phyloP scores from a whole-genome alignment of 2,888 invertebrate genomes.

The Diplazon laetatorius region DNA sequence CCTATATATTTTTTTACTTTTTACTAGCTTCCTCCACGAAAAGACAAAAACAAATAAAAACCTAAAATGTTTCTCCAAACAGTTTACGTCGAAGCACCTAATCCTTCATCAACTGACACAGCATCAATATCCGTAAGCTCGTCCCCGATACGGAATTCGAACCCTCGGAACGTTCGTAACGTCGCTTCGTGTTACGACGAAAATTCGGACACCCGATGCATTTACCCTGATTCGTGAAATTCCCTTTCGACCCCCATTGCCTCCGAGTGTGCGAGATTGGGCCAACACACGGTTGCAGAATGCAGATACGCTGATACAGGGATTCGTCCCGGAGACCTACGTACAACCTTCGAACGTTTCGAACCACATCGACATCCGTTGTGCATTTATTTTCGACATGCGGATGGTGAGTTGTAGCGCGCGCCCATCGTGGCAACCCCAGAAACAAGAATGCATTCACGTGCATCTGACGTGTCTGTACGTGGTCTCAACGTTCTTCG shows the following conservation, averaged over 20 bases:
- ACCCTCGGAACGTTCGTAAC: conserved; percentile 42
- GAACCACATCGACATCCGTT: conserved; percentile 52
- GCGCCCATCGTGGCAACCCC: conserved; percentile 33
- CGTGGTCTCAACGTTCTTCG: conserved; percentile 11
- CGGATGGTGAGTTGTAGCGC: conserved; percentile 59
- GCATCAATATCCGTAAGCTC: too few relatives aligned
- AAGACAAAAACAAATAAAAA: too few relatives aligned
- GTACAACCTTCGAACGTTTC: conserved; percentile 43
- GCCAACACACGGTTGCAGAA: conserved; percentile 21
- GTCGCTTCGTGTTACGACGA: conserved; percentile 37
- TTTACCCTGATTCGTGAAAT: conserved; percentile 55
- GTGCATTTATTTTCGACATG: conserved; percentile 66
- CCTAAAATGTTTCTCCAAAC: too few relatives aligned
- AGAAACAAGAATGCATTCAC: conserved; percentile 46
- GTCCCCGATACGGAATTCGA: conserved; percentile 10
- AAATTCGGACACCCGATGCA: conserved; percentile 46
- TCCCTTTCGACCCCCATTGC: conserved; percentile 22
- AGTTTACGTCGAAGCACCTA: too few relatives aligned
- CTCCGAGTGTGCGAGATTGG: conserved; percentile 4
- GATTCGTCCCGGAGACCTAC: conserved; percentile 6
- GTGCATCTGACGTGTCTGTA: conserved; percentile 9
- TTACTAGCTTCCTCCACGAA: too few relatives aligned
- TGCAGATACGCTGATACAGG: conserved; percentile 24
- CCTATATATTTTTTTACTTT: too few relatives aligned
- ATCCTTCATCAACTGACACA: too few relatives aligned